Base-by-base conservation (phyloP, 2,888 invertebrate genomes). In the Rapana venosa region DNA sequence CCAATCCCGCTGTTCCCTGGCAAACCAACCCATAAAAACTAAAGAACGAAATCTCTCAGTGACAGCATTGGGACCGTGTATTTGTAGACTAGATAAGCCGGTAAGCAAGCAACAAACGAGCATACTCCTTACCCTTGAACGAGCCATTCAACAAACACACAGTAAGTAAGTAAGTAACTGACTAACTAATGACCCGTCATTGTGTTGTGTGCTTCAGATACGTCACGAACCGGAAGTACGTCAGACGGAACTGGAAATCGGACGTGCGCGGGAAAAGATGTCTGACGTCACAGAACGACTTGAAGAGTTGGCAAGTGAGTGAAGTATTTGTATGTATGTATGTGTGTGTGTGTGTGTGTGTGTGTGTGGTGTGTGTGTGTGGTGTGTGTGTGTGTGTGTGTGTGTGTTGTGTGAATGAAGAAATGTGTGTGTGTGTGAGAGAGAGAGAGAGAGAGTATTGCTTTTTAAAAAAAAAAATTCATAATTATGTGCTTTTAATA, bases 261-360 rank as follows among this genome's bases (percentile, higher is more conserved):
- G 93, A 56, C 91, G 95, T 86, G 91, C 93, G 74, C 92, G 93
- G 74, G 94, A 94, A 86, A 95, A 95, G 90, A 91, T 95, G 70
- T 92, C 92, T 84, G 92, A 94, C 56, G 93, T 94, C 58, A 94
- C 95, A 70, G 92, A 94, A 86, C 91, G 95, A 79, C 92, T 95
- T 32, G 92, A 94, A 30, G 93, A 95, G 81, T 92, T 95, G 58
- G 95, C 95, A 93, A 94, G 95, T 95, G 92, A 88, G 91, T 87
- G 84, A 13, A 74, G 17, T 79, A n/a, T 35, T 30, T 79, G 32
- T 32, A 32, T 79, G 77, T 35, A 32, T 32, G 77, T 79, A 26
- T 79, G 77, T 32, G 77, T 77, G 30, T 32, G 77, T 77, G 20
- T 81, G 81, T 81, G 36, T 81, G 81, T 81, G 36, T 4, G 77